Percentiles rank a stretch among this genome's conserved stretches.
These are phyloP conservation scores for Drosophila recens DNA, from an alignment of 2,888 invertebrate species.

Conservation along the genomic window DNA sequence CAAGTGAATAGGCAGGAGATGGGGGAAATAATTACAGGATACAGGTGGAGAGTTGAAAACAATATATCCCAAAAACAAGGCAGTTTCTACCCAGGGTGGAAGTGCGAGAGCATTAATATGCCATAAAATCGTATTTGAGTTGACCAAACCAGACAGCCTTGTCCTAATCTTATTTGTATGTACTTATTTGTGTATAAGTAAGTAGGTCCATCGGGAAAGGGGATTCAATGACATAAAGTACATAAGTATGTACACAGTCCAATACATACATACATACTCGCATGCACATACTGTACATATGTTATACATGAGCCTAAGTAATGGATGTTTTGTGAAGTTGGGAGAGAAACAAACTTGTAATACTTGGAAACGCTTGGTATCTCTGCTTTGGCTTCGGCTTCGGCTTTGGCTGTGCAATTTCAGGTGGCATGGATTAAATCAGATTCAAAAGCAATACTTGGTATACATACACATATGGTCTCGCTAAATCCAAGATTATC, in stretches of 20 bases:
- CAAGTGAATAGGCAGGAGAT: not conserved
- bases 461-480: slow-evolving; percentile 95
- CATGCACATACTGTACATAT: not conserved
- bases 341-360: slow-evolving; percentile 15
- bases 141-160: slow-evolving; percentile 26
- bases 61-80: not conserved
- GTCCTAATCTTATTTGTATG: slow-evolving; percentile 30
- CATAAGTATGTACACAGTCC: slow-evolving; percentile 2
- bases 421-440: slow-evolving; percentile 97
- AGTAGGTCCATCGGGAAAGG: slow-evolving; percentile 11
- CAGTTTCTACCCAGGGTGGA: not conserved
- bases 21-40: not conserved
- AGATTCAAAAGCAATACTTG: slow-evolving; percentile 94
- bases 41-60: slow-evolving; percentile 7
- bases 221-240: slow-evolving; percentile 10
- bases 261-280: not conserved
- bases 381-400: slow-evolving; percentile 40
- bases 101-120: slow-evolving; percentile 54
- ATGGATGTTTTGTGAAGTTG: slow-evolving; percentile 22
- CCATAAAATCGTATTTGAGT: slow-evolving; percentile 53
- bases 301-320: slow-evolving; percentile 20
- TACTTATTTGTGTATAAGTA: slow-evolving; percentile 2
- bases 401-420: slow-evolving; percentile 72
- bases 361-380: slow-evolving; percentile 13
- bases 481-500: slow-evolving; percentile 94